Base-by-base conservation (phyloP, 2,113 vertebrate species). In the Hylia prasina region DNA sequence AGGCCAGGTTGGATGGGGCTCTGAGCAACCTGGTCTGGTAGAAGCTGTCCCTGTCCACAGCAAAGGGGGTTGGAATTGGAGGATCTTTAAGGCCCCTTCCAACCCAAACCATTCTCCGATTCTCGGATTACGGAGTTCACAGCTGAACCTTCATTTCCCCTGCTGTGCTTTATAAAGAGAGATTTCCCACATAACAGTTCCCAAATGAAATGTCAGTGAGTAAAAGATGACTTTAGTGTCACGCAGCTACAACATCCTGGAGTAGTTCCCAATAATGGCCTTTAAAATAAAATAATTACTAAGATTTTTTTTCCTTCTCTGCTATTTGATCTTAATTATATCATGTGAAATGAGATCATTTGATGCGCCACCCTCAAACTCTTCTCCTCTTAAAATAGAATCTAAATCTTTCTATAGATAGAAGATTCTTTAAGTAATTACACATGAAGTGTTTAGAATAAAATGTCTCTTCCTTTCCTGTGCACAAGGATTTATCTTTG, bases 351-450 rank as follows among this genome's bases (percentile, higher is more conserved):
- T 61, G 51, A 95, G 78, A 77, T 82, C 12, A 81, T 40, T 80
- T 2, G 1, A 83, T 65, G 58, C 21, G 53, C 64, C 79, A 70
- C 47, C 16, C 35, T 92, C 82, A 75, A 75, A 81, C 44, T 92
- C 53, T 39, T 89, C 23, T 79, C 47, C 31, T 70, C 91, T 75
- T 69, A 87, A 92, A 95, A 87, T 15, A 94, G 87, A 60, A 75
- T 44, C 8, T 18, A 50, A 82, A 78, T 69, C 35, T 58, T 86
- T 78, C 66, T 53, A 82, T 47, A 93, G 63, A 60, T 17, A 75
- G 58, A 92, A 83, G 39, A 71, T 68, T 76, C 30, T 78, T 92
- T 80, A 63, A 73, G 42, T 78, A 92, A 92, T 94, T 92, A 81
- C 91, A 81, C 19, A 60, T 37, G 21, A 92, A 90, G 40, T 35